phyloP scores from a whole-genome alignment of 2,797 vertebrate species.

The Esox lucius region DNA sequence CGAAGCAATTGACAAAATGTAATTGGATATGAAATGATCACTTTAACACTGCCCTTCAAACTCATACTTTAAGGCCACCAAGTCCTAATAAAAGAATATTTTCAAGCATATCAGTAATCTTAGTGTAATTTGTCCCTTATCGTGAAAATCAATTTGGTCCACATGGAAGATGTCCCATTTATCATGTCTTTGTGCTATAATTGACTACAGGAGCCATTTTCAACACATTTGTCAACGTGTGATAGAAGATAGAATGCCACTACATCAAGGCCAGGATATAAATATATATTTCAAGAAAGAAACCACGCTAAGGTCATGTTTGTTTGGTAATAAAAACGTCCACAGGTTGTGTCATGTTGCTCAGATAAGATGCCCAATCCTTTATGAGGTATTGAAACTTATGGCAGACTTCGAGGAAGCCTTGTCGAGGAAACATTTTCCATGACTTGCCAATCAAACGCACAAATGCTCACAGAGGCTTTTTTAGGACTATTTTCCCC shows the following conservation, averaged over 20 bases:
- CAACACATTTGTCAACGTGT: background rate
- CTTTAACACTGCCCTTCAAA: background rate
- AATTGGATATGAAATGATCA: background rate
- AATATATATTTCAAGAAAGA: background rate
- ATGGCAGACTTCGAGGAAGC: background rate
- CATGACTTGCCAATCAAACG: background rate
- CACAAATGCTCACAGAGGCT: background rate
- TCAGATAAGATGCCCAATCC: background rate
- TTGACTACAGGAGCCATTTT: background rate
- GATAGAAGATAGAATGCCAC: background rate
- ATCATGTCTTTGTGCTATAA: background rate
- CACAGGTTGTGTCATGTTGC: background rate
- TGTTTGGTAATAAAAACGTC: background rate
- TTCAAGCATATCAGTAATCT: conserved; percentile 37
- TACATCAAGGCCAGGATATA: background rate
- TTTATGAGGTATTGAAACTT: background rate
- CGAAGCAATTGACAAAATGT: no score
- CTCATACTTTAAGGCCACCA: background rate
- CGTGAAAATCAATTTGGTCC: conserved; percentile 39
- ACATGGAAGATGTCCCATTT: conserved; percentile 5
- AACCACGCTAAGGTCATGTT: background rate
- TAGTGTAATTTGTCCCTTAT: conserved; percentile 40
- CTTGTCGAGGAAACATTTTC: background rate
- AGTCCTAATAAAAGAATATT: background rate
- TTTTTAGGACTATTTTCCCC: background rate